Percentiles rank a stretch among this genome's conserved stretches.
These are phyloP conservation scores for Pseudochaenichthys georgianus DNA, from an alignment of 2,797 vertebrate species.

Conservation along the genomic window DNA sequence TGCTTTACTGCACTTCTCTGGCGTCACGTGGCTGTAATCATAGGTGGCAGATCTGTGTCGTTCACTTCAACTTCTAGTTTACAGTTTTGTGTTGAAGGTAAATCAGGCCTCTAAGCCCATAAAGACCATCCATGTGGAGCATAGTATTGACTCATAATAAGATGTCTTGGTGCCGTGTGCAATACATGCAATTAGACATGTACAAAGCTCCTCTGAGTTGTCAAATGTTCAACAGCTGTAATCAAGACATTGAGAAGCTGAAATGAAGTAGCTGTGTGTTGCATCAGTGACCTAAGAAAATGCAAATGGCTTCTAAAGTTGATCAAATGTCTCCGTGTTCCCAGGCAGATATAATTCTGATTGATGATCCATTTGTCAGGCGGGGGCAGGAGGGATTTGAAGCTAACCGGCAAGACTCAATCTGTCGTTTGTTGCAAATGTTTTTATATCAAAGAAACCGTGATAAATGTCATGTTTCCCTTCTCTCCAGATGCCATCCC, in stretches of 20 bases:
- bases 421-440: neutral
- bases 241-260: neutral
- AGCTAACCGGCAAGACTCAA: neutral
- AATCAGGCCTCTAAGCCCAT: neutral
- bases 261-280: neutral
- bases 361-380: neutral
- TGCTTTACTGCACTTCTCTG: neutral
- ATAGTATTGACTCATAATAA: neutral
- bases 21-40: neutral
- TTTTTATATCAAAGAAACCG: neutral
- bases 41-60: neutral
- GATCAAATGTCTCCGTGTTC: neutral
- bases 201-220: neutral
- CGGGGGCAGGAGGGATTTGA: too few species aligned
- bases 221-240: too few species aligned
- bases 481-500: slow-evolving; percentile 86
- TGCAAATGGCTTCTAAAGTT: neutral
- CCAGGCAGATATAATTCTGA: neutral
- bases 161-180: neutral
- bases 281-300: neutral
- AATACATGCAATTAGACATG: neutral
- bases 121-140: neutral
- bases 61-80: neutral
- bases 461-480: neutral
- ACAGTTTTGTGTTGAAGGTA: neutral